Evolutionary conservation across 2,888 invertebrate species (phyloP).

Genomic region (Acholoe squamosa): DNA sequence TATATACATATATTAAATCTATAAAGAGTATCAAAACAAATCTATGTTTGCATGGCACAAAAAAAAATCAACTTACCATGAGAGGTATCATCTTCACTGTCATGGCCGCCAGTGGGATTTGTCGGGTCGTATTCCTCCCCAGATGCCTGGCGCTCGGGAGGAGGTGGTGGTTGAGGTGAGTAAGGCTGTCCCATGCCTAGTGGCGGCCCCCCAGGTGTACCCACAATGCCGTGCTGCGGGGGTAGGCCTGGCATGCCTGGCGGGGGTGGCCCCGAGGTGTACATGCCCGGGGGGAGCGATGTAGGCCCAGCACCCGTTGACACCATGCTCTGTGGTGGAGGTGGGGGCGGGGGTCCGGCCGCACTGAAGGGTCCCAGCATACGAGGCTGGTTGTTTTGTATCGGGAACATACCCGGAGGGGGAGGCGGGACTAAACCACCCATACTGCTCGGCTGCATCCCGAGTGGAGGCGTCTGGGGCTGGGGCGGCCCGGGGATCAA

Average conservation of each 20-base stretch:
- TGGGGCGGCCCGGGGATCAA: background rate
- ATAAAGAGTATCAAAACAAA: too few species aligned
- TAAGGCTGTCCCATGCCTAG: background rate
- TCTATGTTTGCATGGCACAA: background rate
- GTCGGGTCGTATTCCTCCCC: slow-evolving; percentile 66
- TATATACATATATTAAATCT: too few species aligned
- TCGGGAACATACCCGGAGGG: slow-evolving; percentile 30
- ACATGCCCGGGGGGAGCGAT: slow-evolving; percentile 57
- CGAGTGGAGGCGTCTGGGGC: background rate
- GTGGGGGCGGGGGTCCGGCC: slow-evolving; percentile 42
- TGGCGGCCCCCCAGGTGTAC: background rate
- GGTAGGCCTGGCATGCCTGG: background rate
- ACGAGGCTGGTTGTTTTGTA: slow-evolving; percentile 1
- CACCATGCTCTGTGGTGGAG: slow-evolving; percentile 1
- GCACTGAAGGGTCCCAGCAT: background rate
- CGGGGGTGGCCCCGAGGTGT: slow-evolving; percentile 31
- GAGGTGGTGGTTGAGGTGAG: background rate
- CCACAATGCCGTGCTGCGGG: background rate
- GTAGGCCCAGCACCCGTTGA: background rate
- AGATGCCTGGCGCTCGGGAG: background rate
- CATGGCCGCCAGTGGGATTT: slow-evolving; percentile 65
- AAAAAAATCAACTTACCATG: slow-evolving; percentile 4
- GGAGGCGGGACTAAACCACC: slow-evolving; percentile 13
- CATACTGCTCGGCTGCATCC: background rate
- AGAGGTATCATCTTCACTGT: slow-evolving; percentile 30